Evolutionary conservation across 2,113 vertebrate species (phyloP).

Genomic region (Mobula birostris): DNA sequence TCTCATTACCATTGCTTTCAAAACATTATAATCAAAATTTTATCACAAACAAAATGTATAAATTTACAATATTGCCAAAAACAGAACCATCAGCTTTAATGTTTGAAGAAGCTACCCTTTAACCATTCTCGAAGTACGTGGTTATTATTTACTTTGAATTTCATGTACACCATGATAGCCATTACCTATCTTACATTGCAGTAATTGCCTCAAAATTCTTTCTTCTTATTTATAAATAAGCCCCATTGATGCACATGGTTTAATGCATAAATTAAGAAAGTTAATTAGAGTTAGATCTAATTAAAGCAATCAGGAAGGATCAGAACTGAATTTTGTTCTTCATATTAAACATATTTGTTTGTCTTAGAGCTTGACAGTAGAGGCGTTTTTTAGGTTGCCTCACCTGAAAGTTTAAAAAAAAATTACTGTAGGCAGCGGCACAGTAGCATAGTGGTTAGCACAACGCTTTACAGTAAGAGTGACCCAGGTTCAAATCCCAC

Average conservation of each 20-base stretch:
- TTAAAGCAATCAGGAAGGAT: background rate
- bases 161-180: background rate
- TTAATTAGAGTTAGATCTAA: background rate
- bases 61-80: background rate
- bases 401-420: background rate
- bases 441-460: too few relatives aligned
- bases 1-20: background rate
- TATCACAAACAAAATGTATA: background rate
- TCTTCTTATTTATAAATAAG: constrained; percentile 15
- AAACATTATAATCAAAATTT: constrained; percentile 7
- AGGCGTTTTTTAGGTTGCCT: background rate
- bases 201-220: background rate
- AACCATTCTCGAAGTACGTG: background rate
- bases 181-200: background rate
- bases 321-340: background rate
- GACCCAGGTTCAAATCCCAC: too few relatives aligned
- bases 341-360: background rate
- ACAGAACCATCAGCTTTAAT: background rate
- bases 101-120: background rate
- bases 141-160: constrained; percentile 8
- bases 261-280: constrained; percentile 1
- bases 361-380: background rate
- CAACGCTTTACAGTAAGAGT: too few relatives aligned
- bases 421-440: background rate
- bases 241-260: background rate